A percentile compares a stretch with the other conserved stretches of the same genome.
These are phyloP conservation scores for Acanthosepion esculentum DNA, from an alignment of 2,888 invertebrate species.

Conservation along the genomic window DNA sequence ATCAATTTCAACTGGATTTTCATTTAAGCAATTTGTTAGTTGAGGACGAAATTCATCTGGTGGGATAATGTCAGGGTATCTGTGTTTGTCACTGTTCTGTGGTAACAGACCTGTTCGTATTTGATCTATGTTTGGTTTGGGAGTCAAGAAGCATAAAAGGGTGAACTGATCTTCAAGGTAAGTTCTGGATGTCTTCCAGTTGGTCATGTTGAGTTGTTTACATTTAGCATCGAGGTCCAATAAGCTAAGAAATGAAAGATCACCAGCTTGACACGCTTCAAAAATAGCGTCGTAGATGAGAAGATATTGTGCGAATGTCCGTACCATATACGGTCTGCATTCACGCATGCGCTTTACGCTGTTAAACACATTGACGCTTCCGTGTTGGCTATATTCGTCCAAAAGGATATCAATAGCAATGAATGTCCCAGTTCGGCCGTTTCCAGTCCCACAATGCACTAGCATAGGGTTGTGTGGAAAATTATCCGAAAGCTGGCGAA, in stretches of 20 bases:
- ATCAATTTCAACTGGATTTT: constrained; percentile 59
- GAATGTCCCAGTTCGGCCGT: constrained; percentile 72
- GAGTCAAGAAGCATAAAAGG: constrained; percentile 65
- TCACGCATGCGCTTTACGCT: constrained; percentile 69
- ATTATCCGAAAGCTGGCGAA: background rate
- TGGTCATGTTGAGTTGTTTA: background rate
- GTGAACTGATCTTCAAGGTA: constrained; percentile 68
- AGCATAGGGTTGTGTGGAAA: constrained; percentile 62
- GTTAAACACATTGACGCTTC: constrained; percentile 71
- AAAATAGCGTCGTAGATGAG: constrained; percentile 73
- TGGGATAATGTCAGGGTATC: constrained; percentile 69
- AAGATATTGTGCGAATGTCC: constrained; percentile 72
- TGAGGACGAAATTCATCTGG: constrained; percentile 63
- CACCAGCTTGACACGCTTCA: constrained; percentile 70
- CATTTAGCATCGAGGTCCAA: background rate
- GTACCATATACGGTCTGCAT: constrained; percentile 70
- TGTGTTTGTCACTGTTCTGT: constrained; percentile 67
- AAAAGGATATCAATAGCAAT: constrained; percentile 73
- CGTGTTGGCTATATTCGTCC: constrained; percentile 70
- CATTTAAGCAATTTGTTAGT: constrained; percentile 56
- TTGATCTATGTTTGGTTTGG: constrained; percentile 57
- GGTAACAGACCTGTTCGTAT: constrained; percentile 63
- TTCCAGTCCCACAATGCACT: constrained; percentile 75
- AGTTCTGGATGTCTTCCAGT: background rate
- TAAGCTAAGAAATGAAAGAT: constrained; percentile 54